Evolutionary conservation across 2,113 vertebrate genomes (phyloP), one percentile per base, ranked within the genome.

Genomic region (Podarcis cretensis): DNA sequence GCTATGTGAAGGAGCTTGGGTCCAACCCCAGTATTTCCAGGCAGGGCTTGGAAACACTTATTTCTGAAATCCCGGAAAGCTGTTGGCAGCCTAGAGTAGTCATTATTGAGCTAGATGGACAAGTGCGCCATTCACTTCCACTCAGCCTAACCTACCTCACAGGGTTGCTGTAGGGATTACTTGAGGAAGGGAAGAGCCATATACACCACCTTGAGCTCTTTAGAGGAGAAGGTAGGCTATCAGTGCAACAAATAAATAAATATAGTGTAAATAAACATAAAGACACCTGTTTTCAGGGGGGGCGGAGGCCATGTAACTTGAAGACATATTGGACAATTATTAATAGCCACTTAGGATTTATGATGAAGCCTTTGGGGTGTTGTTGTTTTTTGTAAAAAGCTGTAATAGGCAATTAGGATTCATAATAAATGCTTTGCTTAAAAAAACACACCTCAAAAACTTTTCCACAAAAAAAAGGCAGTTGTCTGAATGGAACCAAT

Each of bases 401-500:
- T 54, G 10, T 74, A 71, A 74, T 54, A 84, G 43, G 13, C 69
- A 40, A 4, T 59, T 25, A 77, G 21, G 21, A 48, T 83, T 83
- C 6, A 32, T 73, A 74, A 25, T 40, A 43, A 40, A 8, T 54
- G 4, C 40, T 54, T 27, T 78, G 27, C 48, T 57, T 57, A n/a
- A 54, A 54, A 54, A 54, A 54, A 2, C 0, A 10, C 1, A 48
- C 48, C 48, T 48, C n/a, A 40, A 4, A 57, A n/a, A n/a, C 6
- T 5, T n/a, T 57, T 79, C n/a, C 48, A n/a, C 6, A 57, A 80
- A 54, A 30, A 77, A 48, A 20, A 63, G 13, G 18, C 59, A 63
- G 90, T 78, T 89, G 5, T 78, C 90, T 87, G 85, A 63, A 63
- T 20, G 59, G 59, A 63, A 20, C 59, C 59, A 20, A 5, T 63